Percentiles rank a stretch among this genome's conserved stretches.
Evolutionary conservation across 2,797 vertebrate genomes (phyloP).

Genomic region (Chelmon rostratus): DNA sequence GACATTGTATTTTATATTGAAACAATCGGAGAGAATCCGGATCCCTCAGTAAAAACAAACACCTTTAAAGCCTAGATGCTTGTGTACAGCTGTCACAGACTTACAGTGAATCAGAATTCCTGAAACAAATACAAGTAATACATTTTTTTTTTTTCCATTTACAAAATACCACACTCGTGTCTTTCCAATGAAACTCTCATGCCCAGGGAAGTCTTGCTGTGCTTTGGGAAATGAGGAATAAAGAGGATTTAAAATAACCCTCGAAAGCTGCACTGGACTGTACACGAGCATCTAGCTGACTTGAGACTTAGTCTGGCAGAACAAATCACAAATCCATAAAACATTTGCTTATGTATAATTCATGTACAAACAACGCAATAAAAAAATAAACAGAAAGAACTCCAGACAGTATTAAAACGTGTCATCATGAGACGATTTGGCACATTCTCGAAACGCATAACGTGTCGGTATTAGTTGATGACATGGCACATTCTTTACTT

Average conservation of each 20-base stretch:
- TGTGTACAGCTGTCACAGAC: slow-evolving; percentile 76
- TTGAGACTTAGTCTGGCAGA: slow-evolving; percentile 76
- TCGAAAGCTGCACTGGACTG: slow-evolving; percentile 74
- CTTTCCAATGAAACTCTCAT: slow-evolving; percentile 47
- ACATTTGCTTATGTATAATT: slow-evolving; percentile 79
- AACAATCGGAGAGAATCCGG: slow-evolving; percentile 66
- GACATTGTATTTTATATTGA: slow-evolving; percentile 75
- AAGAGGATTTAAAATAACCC: slow-evolving; percentile 81
- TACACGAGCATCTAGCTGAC: slow-evolving; percentile 78
- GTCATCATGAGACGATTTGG: slow-evolving; percentile 85
- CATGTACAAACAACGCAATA: slow-evolving; percentile 81
- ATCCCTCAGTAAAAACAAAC: slow-evolving; percentile 60
- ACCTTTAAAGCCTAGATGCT: slow-evolving; percentile 58
- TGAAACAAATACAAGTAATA: slow-evolving; percentile 50
- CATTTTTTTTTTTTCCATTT: slow-evolving; percentile 29
- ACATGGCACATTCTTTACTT: slow-evolving; percentile 84
- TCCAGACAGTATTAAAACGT: slow-evolving; percentile 79
- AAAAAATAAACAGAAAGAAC: slow-evolving; percentile 78
- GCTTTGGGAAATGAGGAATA: slow-evolving; percentile 77
- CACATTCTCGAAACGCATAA: slow-evolving; percentile 85
- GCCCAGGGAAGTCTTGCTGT: slow-evolving; percentile 72
- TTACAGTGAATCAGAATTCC: slow-evolving; percentile 60
- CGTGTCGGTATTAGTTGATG: slow-evolving; percentile 80
- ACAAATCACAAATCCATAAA: slow-evolving; percentile 80
- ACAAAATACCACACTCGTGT: slow-evolving; percentile 56